phyloP scores from a whole-genome alignment of 2,797 vertebrate genomes.

The Coccyzus lansbergi region DNA sequence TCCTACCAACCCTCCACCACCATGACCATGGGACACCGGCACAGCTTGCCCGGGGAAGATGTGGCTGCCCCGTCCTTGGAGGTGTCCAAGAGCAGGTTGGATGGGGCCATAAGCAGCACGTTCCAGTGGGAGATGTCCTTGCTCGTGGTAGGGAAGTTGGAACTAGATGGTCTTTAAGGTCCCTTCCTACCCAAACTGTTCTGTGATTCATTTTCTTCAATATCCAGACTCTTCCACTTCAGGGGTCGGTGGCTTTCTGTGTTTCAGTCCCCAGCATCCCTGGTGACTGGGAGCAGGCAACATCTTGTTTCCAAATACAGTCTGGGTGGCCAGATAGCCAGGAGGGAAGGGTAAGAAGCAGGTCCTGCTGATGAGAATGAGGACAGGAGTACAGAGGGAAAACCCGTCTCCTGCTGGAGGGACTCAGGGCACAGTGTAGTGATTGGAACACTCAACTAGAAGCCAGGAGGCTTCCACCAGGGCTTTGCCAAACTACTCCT shows the following conservation, averaged over 20 bases:
- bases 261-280: neutral
- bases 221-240: neutral
- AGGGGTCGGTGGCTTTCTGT: neutral
- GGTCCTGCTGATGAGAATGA: neutral
- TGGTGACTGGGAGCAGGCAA: neutral
- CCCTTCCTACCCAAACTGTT: no score
- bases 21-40: no score
- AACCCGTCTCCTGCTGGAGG: accelerated
- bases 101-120: no score
- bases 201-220: neutral
- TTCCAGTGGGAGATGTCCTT: no score
- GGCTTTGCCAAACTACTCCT: neutral
- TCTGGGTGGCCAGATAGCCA: neutral
- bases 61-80: no score
- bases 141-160: no score
- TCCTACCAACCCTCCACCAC: neutral
- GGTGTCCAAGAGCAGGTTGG: no score
- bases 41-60: no score
- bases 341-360: neutral
- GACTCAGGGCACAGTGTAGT: neutral
- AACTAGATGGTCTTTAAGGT: no score
- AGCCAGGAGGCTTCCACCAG: neutral
- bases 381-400: neutral
- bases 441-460: neutral
- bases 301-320: neutral